Evolutionary conservation across 1,140 invertebrate genomes (phyloP).

Genomic region (Brachionus rubens): DNA sequence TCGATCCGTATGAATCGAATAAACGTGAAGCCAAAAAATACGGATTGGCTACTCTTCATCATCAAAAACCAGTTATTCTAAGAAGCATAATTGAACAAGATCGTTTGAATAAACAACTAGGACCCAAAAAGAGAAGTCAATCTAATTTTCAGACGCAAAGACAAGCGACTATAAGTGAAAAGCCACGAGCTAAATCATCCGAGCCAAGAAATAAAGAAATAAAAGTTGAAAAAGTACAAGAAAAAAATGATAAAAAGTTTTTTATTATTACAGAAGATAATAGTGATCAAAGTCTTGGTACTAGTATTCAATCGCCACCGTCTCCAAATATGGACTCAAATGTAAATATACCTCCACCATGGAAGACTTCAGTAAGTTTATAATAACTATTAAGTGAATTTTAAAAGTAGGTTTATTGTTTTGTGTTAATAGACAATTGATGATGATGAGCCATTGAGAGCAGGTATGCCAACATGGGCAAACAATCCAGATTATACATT

Average conservation of each 20-base stretch:
- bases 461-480: constrained; percentile 17
- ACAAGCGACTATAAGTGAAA: not conserved
- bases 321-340: not conserved
- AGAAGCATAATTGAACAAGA: constrained; percentile 35
- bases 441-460: not conserved
- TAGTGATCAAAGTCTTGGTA: not conserved
- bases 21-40: not conserved
- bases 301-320: not conserved
- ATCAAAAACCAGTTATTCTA: constrained; percentile 31
- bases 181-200: not conserved
- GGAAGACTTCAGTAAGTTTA: constrained; percentile 18
- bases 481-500: constrained; percentile 35
- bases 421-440: not conserved
- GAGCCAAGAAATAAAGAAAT: not conserved
- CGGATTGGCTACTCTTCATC: constrained; percentile 1
- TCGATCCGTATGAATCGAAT: not conserved
- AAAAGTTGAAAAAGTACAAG: not conserved
- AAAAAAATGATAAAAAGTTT: not conserved
- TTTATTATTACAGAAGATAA: constrained; percentile 22
- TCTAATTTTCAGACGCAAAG: not conserved
- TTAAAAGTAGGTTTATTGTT: not conserved
- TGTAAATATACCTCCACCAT: constrained; percentile 31
- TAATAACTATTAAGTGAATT: not conserved
- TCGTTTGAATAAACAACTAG: not conserved
- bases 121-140: constrained; percentile 10